phyloP scores from a whole-genome alignment of 2,888 invertebrate species.

The Microplitis deprimator region DNA sequence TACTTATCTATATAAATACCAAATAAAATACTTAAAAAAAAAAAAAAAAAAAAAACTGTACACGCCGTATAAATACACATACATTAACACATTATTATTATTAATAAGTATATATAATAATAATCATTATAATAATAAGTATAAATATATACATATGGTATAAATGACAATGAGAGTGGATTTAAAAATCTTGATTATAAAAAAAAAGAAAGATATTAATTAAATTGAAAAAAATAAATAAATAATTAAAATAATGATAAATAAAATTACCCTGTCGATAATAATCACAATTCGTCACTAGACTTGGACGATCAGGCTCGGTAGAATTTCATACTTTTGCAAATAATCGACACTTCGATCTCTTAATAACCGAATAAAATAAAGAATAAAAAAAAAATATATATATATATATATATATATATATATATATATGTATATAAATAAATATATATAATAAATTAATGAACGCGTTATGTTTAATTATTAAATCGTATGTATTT shows the following conservation, averaged over 20 bases:
- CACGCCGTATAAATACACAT: conserved; percentile 50
- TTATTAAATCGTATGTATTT: conserved; percentile 38
- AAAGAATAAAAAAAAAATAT: conserved; percentile 28
- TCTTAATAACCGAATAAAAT: conserved; percentile 56
- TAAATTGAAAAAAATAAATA: conserved; percentile 50
- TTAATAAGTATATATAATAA: conserved; percentile 51
- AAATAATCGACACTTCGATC: conserved; percentile 67
- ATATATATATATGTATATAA: neutral
- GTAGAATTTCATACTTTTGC: conserved; percentile 71
- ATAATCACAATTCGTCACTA: conserved; percentile 66
- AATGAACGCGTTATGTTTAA: conserved; percentile 43
- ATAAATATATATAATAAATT: conserved; percentile 13
- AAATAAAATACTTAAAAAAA: conserved; percentile 51
- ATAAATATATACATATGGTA: conserved; percentile 51
- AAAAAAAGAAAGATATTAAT: conserved; percentile 49
- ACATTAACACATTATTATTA: conserved; percentile 50
- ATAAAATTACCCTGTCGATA: conserved; percentile 62
- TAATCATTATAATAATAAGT: conserved; percentile 48
- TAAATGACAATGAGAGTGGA: conserved; percentile 45
- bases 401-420: no score
- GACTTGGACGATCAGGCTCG: conserved; percentile 60
- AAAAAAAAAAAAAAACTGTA: no score
- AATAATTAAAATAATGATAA: conserved; percentile 48
- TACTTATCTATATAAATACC: conserved; percentile 60
- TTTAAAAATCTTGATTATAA: conserved; percentile 35